Percentiles rank a stretch among this genome's conserved stretches.
phyloP scores from a whole-genome alignment of 2,888 invertebrate genomes.

The Allolobophora icterica region DNA sequence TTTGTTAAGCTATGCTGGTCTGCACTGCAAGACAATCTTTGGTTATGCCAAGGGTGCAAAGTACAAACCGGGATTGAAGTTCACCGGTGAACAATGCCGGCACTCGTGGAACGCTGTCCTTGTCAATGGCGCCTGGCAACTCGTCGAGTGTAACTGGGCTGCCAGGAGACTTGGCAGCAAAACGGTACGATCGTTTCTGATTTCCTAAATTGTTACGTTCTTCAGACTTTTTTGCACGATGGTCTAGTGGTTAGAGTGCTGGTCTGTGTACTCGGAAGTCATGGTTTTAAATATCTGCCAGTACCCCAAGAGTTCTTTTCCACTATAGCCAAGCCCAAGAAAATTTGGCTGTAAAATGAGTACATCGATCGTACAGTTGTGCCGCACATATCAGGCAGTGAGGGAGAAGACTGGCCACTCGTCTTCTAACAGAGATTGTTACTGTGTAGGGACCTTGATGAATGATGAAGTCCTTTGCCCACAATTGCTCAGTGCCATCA shows the following conservation, averaged over 20 bases:
- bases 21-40: slow-evolving; percentile 64
- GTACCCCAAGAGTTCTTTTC: too few species aligned
- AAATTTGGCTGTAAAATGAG: too few species aligned
- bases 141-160: slow-evolving; percentile 66
- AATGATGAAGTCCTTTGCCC: too few species aligned
- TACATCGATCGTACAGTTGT: too few species aligned
- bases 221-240: background rate
- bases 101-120: slow-evolving; percentile 66
- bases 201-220: background rate
- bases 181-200: slow-evolving; percentile 51
- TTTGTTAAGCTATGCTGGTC: slow-evolving; percentile 62
- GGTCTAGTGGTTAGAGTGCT: background rate
- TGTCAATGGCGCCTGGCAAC: slow-evolving; percentile 64
- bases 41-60: slow-evolving; percentile 66
- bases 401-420: too few species aligned
- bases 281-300: too few species aligned
- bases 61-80: slow-evolving; percentile 64
- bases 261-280: too few species aligned
- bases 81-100: slow-evolving; percentile 62
- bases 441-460: too few species aligned
- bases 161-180: slow-evolving; percentile 65
- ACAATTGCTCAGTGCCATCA: too few species aligned
- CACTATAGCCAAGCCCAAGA: too few species aligned
- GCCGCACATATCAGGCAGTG: too few species aligned
- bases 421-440: too few species aligned